phyloP scores from a whole-genome alignment of 2,888 invertebrate genomes.

The Drosophila stalkeri region DNA sequence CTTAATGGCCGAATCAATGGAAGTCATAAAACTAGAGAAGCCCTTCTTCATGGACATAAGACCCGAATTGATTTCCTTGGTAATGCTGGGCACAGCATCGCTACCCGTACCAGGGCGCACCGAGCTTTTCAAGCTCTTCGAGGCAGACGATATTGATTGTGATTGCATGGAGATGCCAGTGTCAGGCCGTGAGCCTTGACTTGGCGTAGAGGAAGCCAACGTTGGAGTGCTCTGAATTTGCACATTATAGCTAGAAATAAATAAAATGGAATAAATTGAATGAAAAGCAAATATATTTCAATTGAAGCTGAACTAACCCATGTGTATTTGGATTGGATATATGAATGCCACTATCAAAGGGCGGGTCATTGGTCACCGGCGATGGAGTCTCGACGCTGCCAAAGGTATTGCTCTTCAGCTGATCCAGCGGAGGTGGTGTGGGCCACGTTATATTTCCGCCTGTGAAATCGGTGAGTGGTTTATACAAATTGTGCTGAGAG shows the following conservation, averaged over 20 bases:
- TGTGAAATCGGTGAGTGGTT: conserved; percentile 42
- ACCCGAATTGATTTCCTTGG: conserved; percentile 87
- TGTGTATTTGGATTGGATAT: conserved; percentile 85
- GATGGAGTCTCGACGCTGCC: conserved; percentile 85
- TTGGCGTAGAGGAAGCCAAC: conserved; percentile 79
- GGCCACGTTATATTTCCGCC: conserved; percentile 85
- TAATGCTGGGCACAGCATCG: conserved; percentile 79
- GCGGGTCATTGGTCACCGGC: conserved; percentile 83
- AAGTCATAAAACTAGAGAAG: conserved; percentile 92
- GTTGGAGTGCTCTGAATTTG: conserved; percentile 84
- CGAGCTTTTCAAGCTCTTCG: conserved; percentile 81
- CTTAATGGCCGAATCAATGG: conserved; percentile 92
- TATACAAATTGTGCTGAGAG: not conserved
- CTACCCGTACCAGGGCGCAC: conserved; percentile 65
- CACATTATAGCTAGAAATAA: conserved; percentile 82
- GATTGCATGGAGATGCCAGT: conserved; percentile 79
- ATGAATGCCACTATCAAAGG: conserved; percentile 78
- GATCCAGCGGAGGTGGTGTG: conserved; percentile 83
- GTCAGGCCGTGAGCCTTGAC: conserved; percentile 82
- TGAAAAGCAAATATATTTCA: not conserved
- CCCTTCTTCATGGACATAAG: conserved; percentile 93
- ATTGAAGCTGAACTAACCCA: conserved; percentile 73
- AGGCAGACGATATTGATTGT: conserved; percentile 83
- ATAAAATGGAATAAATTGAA: not conserved
- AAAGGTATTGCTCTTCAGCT: conserved; percentile 83